Percentiles rank a stretch among this genome's conserved stretches.
These are phyloP conservation scores for Chrysomela aeneicollis DNA, from an alignment of 2,888 invertebrate species.

Conservation along the genomic window DNA sequence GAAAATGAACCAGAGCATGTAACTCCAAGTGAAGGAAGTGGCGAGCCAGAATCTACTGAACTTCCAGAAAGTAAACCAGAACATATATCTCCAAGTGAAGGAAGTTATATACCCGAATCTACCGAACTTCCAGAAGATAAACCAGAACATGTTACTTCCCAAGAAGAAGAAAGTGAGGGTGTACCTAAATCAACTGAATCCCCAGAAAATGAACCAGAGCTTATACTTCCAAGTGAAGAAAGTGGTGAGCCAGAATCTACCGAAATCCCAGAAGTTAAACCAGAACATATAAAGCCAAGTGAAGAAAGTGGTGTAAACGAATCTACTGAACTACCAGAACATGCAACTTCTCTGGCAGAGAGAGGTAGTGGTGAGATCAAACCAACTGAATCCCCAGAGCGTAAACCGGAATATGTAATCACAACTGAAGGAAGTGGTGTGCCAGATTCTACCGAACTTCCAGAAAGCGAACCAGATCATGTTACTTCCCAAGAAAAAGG, in stretches of 20 bases:
- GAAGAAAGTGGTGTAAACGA: neutral
- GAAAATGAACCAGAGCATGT: neutral
- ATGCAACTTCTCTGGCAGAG: neutral
- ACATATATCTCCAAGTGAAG: slow-evolving; percentile 25
- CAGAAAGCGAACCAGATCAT: too few relatives aligned
- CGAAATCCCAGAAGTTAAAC: neutral
- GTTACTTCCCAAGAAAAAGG: neutral
- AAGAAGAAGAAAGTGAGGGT: neutral
- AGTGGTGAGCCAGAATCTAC: neutral
- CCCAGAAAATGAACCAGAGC: neutral
- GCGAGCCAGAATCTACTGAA: neutral
- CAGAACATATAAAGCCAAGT: neutral
- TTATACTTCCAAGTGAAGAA: neutral
- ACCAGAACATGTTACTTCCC: neutral
- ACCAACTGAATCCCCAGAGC: slow-evolving; percentile 34
- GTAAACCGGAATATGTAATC: slow-evolving; percentile 28
- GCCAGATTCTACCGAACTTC: slow-evolving; percentile 31
- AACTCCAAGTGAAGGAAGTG: neutral
- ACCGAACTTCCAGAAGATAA: neutral
- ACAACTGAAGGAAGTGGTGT: neutral
- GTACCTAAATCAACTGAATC: neutral
- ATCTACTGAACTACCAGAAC: slow-evolving; percentile 30
- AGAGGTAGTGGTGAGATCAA: too few relatives aligned
- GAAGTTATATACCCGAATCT: neutral
- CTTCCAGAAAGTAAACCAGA: neutral